Conservation (phyloP, 2,797 vertebrate genomes). For the Enteromius thamalakanensis region DNA sequence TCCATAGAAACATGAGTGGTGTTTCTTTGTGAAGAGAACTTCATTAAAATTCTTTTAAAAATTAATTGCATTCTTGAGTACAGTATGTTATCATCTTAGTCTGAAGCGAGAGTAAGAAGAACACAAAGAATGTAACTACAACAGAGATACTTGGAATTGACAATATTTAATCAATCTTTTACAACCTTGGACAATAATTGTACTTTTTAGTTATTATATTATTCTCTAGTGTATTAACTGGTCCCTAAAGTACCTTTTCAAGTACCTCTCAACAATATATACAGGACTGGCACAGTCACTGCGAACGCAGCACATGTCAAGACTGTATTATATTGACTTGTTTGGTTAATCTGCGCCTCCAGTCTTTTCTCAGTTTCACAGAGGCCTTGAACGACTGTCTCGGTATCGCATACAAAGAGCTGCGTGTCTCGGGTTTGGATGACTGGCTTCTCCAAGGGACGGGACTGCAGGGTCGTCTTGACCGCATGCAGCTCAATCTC, state of each 20-base stretch:
- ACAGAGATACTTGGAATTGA: background rate
- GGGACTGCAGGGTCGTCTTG: conserved; percentile 68
- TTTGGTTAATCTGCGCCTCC: conserved; percentile 81
- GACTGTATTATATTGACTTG: conserved; percentile 81
- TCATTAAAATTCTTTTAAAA: background rate
- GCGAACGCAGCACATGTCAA: conserved; percentile 82
- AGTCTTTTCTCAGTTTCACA: conserved; percentile 82
- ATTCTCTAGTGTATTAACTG: conserved; percentile 37
- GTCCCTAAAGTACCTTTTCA: conserved; percentile 43
- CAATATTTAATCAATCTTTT: conserved; percentile 21
- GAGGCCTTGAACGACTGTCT: conserved; percentile 76
- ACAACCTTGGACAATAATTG: background rate
- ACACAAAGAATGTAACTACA: background rate
- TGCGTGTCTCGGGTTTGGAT: conserved; percentile 64
- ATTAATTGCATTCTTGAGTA: background rate
- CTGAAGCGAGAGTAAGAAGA: background rate
- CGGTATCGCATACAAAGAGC: conserved; percentile 67
- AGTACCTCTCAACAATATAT: conserved; percentile 82
- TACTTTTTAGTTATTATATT: background rate
- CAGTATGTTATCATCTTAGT: background rate
- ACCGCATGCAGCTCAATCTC: conserved; percentile 73
- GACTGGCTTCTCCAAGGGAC: conserved; percentile 50
- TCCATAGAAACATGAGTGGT: background rate
- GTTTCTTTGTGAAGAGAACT: background rate
- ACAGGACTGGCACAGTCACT: conserved; percentile 84